Evolutionary conservation across 64 coral and sea anemone species (phyloP), one percentile per base, ranked within the genome.

Genomic region (Porites lutea): DNA sequence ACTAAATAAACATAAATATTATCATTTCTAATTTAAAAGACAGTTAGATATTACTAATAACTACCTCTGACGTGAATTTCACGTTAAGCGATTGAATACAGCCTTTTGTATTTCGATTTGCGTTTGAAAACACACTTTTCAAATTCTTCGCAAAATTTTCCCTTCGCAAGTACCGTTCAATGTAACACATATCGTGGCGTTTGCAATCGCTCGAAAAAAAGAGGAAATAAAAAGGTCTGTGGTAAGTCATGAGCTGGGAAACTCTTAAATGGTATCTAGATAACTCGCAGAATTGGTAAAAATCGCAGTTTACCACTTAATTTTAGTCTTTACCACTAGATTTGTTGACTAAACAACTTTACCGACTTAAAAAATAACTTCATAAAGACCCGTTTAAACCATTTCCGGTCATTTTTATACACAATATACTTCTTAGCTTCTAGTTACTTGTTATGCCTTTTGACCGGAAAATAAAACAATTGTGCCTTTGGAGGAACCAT

Each of bases 251-350:
- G 74, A 77, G 48, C 74, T 77, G 9, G 49, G 0, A 77, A 77
- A 77, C 14, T 4, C 2, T 77, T 77, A 77, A 77, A 77, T 77
- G 74, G 74, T 77, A 77, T 77, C 74, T 75, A 75, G 73, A 75
- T 75, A 75, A 50, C 73, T 53, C 48, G 19, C 74, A 53, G 48
- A 77, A 77, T 53, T 20, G 13, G 74, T 77, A 16, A 77, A 77
- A 77, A 77, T 77, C 48, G 18, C 3, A 77, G 74, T 53, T 77
- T 77, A 77, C 74, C 74, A 77, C 74, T 77, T 77, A 77, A 53
- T 77, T 77, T 77, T 77, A 72, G 37, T 12, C 27, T 46, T 78
- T 78, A 78, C 75, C 75, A 78, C 75, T 3, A 77, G 14, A 16
- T 77, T 77, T 77, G 74, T 77, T 77, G 74, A 77, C 74, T 52